phyloP scores from a whole-genome alignment of 2,113 vertebrate genomes.

The Daboia siamensis region DNA sequence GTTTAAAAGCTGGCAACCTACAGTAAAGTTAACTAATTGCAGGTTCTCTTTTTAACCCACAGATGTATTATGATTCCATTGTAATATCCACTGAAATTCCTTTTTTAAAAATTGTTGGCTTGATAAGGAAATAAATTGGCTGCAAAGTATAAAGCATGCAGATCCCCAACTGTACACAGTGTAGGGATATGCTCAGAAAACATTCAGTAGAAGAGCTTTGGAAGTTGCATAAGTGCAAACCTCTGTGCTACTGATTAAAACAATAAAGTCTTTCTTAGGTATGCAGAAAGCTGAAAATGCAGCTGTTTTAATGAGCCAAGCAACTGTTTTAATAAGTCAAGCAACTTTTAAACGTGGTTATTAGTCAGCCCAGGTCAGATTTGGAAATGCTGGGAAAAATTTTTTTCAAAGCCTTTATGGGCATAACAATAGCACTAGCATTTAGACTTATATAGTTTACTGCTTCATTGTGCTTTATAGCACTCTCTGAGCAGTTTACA shows the following conservation, averaged over 20 bases:
- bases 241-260: background rate
- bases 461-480: too few relatives aligned
- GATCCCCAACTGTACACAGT: background rate
- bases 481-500: too few relatives aligned
- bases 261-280: background rate
- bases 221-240: background rate
- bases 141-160: background rate
- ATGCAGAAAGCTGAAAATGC: background rate
- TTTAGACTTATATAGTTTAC: too few relatives aligned
- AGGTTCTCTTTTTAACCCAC: background rate
- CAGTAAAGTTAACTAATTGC: background rate
- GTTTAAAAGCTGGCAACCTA: background rate
- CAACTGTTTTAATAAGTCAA: background rate
- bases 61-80: background rate
- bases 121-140: background rate
- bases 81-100: background rate
- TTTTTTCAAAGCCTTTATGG: too few relatives aligned
- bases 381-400: background rate
- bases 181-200: background rate
- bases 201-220: background rate
- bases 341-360: background rate
- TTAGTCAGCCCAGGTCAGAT: background rate
- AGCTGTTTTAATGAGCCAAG: background rate
- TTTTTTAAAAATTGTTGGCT: background rate
- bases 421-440: too few relatives aligned